Base-by-base conservation (phyloP, 2,888 invertebrate genomes). In the Drosophila falleni region DNA sequence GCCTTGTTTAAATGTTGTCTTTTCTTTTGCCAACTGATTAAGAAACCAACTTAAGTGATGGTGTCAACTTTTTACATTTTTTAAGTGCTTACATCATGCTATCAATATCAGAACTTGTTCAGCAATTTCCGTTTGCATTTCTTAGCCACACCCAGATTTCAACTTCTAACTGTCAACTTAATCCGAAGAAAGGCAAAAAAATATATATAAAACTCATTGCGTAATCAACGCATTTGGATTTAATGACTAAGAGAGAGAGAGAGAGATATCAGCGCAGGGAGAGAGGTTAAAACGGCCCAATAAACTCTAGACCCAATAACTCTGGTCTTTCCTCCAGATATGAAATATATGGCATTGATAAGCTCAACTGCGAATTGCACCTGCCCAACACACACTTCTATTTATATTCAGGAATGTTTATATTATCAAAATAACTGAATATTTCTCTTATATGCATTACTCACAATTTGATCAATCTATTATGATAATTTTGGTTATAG, bases 321-420 rank as follows among this genome's bases (percentile, higher is more conserved):
- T 54, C 66, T 46, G 47, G 55, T 68, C 41, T 71, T 72, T 49
- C 26, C 44, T 39, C 61, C 44, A 64, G 68, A 67, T 62, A 79
- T 81, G 75, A 81, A 72, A 73, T 82, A 84, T 75, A 84, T 75
- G 81, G 37, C 69, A 67, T 64, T 56, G 82, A 82, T 82, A 82
- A 84, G 80, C n/a, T 4, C 8, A 56, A 53, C 26, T 55, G 63
- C 49, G 47, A 75, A 80, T 78, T 81, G 75, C 81, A 84, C 68
- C 70, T 67, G 51, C 19, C 39, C 47, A 50, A 41, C 10, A 31
- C 42, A 39, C 31, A 37, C 11, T 10, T 39, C 63, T 71, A 63
- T 66, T 51, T 60, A 62, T 31, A 51, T 29, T 9, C 8, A 4
- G 37, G 41, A 59, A 55, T 59, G 50, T 39, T 51, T 47, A 46